Conservation (phyloP, 2,888 invertebrate genomes). For the Mystacides longicornis region DNA sequence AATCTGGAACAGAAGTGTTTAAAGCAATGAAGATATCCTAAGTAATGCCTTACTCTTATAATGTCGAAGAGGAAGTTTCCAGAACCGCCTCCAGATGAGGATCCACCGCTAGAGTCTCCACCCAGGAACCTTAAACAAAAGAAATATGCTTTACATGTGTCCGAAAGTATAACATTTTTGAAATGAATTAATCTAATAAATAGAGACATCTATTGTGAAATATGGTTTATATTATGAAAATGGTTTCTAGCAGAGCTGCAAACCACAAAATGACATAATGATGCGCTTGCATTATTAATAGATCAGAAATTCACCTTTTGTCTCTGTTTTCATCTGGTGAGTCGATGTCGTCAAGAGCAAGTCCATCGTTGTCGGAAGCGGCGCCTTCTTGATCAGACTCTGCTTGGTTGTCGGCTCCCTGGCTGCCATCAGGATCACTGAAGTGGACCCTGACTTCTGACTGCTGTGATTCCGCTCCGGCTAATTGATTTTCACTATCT, state of each 20-base stretch:
- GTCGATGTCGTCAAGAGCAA: constrained; percentile 62
- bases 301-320: constrained; percentile 67
- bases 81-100: constrained; percentile 56
- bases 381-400: constrained; percentile 41
- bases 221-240: no score
- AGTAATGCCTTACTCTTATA: constrained; percentile 84
- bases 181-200: no score
- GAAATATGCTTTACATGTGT: constrained; percentile 17
- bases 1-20: no score
- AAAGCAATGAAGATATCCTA: no score
- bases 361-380: constrained; percentile 59
- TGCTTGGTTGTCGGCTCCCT: constrained; percentile 27
- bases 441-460: constrained; percentile 57
- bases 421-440: constrained; percentile 34
- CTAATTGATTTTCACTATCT: constrained; percentile 45
- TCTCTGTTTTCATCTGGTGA: constrained; percentile 71
- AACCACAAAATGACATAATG: no score
- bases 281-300: no score
- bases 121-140: constrained; percentile 62
- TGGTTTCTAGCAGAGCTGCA: no score
- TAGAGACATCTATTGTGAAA: no score
- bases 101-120: constrained; percentile 40
- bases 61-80: constrained; percentile 86
- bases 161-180: no score
- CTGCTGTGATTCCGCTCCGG: constrained; percentile 54